These are phyloP conservation scores for Dendrolimus houi DNA, from an alignment of 2,888 invertebrate species.

Conservation along the genomic window DNA sequence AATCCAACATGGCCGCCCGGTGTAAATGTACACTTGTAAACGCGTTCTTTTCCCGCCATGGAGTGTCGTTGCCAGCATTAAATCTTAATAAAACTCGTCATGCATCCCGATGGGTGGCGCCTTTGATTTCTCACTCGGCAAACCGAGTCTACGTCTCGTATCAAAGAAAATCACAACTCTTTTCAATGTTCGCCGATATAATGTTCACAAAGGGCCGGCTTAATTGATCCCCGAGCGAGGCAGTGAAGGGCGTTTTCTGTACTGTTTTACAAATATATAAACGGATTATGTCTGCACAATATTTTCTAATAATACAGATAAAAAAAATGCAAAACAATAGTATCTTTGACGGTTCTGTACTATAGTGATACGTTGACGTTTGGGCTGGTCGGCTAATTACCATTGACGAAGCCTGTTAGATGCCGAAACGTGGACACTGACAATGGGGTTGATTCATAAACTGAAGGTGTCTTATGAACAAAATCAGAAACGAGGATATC, in stretches of 20 bases:
- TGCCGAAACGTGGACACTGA: too few species aligned
- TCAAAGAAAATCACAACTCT: conserved; percentile 76
- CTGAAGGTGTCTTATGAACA: too few species aligned
- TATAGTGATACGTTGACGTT: too few species aligned
- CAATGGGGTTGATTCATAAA: too few species aligned
- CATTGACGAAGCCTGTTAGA: too few species aligned
- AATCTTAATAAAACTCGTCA: conserved; percentile 75
- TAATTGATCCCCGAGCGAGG: conserved; percentile 54
- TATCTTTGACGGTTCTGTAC: too few species aligned
- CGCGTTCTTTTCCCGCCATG: conserved; percentile 73
- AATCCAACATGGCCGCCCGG: conserved; percentile 69
- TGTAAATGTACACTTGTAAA: conserved; percentile 67
- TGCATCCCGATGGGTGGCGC: conserved; percentile 59
- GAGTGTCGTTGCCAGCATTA: conserved; percentile 74
- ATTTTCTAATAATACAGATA: too few species aligned
- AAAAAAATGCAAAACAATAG: too few species aligned
- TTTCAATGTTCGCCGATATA: conserved; percentile 74
- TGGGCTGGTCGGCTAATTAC: too few species aligned
- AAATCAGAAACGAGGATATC: too few species aligned
- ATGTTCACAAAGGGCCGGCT: conserved; percentile 62
- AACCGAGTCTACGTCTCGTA: conserved; percentile 64
- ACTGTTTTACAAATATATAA: background rate
- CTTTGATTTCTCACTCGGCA: conserved; percentile 76
- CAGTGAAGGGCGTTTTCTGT: background rate
- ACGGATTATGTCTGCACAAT: background rate